These are phyloP conservation scores for Rachycentron canadum DNA, from an alignment of 2,797 vertebrate species.

Conservation along the genomic window DNA sequence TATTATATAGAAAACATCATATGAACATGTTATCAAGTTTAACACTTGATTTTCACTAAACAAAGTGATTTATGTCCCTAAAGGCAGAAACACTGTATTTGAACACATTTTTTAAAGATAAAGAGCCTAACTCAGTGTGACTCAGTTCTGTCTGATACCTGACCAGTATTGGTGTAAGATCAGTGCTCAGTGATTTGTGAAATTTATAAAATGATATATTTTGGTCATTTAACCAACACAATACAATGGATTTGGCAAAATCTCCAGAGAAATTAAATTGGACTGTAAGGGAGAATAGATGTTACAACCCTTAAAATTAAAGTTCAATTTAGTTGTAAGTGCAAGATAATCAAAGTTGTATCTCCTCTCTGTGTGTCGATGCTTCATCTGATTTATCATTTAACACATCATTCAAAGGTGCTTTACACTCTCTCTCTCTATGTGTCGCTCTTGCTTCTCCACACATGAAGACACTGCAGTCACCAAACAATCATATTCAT, in stretches of 20 bases:
- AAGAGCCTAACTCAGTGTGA: no score
- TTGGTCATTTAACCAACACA: not conserved
- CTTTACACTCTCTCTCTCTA: not conserved
- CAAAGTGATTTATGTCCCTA: no score
- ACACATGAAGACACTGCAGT: constrained; percentile 1
- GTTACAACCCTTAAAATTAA: not conserved
- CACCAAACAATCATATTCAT: constrained; percentile 18
- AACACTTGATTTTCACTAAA: no score
- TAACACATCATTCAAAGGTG: constrained; percentile 3
- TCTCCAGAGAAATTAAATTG: not conserved
- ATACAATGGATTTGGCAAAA: not conserved
- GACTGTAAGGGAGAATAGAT: not conserved
- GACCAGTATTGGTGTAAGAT: no score
- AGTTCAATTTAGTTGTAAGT: not conserved
- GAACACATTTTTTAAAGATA: no score
- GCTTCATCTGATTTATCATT: constrained; percentile 33
- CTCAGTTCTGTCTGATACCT: not conserved
- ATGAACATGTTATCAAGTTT: no score
- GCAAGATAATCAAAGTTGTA: constrained; percentile 41
- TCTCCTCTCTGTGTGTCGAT: constrained; percentile 22
- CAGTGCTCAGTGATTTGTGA: no score
- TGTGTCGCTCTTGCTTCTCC: not conserved
- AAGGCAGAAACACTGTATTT: no score
- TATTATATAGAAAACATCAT: no score
- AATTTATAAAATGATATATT: no score